Conservation (phyloP, 2,888 invertebrate species). For the Cetonia aurata region DNA sequence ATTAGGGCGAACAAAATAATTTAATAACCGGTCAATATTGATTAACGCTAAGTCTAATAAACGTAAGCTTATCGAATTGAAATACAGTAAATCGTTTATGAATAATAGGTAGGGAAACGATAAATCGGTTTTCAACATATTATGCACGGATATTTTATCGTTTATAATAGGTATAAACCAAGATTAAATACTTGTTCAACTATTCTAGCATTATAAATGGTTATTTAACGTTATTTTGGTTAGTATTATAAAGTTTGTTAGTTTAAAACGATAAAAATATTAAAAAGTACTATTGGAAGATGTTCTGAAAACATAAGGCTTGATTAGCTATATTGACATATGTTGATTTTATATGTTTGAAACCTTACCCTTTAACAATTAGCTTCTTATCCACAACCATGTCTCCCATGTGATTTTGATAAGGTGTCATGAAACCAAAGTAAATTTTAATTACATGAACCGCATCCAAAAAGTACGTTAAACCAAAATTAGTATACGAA, state of each 20-base stretch:
- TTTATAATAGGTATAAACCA: too few species aligned
- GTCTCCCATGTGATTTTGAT: constrained; percentile 44
- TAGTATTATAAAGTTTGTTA: not conserved
- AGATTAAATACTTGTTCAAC: too few species aligned
- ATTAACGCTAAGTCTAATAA: too few species aligned
- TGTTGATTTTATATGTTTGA: not conserved
- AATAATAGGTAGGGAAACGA: too few species aligned
- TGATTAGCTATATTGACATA: too few species aligned
- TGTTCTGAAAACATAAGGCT: too few species aligned
- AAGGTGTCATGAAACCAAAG: constrained; percentile 50
- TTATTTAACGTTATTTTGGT: not conserved
- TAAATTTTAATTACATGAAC: constrained; percentile 49
- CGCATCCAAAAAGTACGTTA: constrained; percentile 49
- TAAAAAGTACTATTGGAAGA: not conserved
- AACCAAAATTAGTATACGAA: constrained; percentile 30
- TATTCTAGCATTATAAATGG: not conserved
- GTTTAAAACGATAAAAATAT: not conserved
- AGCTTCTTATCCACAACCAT: constrained; percentile 38
- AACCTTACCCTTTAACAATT: constrained; percentile 45
- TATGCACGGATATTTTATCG: too few species aligned
- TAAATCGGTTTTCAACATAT: too few species aligned
- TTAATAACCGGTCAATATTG: too few species aligned
- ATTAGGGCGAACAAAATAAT: too few species aligned
- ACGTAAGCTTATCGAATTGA: too few species aligned
- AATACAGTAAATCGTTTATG: too few species aligned